A percentile compares a stretch with the other conserved stretches of the same genome.
phyloP scores from a whole-genome alignment of 2,113 vertebrate species.

The Pithys albifrons region DNA sequence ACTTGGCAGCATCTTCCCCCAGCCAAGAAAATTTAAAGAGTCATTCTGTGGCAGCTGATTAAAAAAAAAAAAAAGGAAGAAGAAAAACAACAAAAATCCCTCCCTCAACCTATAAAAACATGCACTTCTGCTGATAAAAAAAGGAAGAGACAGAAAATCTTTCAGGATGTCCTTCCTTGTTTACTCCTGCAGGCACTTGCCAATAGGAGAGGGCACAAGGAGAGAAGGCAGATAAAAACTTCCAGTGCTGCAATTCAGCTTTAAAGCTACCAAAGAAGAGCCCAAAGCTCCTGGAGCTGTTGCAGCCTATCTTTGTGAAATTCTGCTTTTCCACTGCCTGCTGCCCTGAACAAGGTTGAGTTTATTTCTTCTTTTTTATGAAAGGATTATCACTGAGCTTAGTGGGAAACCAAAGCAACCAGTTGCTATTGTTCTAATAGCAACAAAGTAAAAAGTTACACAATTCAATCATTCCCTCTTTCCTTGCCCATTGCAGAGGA shows the following conservation, averaged over 20 bases:
- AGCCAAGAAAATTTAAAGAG: not conserved
- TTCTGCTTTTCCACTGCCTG: not conserved
- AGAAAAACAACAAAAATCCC: not conserved
- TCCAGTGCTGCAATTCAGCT: not conserved
- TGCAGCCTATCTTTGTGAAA: not conserved
- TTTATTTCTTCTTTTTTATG: not conserved
- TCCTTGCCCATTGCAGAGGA: constrained; percentile 15
- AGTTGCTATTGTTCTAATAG: constrained; percentile 21
- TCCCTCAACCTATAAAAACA: not conserved
- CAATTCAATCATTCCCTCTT: constrained; percentile 45
- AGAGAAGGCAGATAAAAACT: not conserved
- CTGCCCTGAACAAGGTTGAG: not conserved
- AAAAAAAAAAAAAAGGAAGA: not conserved
- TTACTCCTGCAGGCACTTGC: constrained; percentile 34
- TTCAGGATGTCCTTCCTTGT: constrained; percentile 65
- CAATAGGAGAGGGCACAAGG: not conserved
- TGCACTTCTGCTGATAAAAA: not conserved
- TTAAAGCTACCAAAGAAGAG: not conserved
- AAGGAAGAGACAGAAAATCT: constrained; percentile 60
- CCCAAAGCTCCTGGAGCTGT: not conserved
- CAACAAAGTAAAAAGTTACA: not conserved
- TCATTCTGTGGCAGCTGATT: not conserved
- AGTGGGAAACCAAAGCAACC: not conserved
- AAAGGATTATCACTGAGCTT: not conserved
- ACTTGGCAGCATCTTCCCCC: not conserved